Evolutionary conservation across 2,888 invertebrate genomes (phyloP).

Genomic region (Nomada ruficornis): DNA sequence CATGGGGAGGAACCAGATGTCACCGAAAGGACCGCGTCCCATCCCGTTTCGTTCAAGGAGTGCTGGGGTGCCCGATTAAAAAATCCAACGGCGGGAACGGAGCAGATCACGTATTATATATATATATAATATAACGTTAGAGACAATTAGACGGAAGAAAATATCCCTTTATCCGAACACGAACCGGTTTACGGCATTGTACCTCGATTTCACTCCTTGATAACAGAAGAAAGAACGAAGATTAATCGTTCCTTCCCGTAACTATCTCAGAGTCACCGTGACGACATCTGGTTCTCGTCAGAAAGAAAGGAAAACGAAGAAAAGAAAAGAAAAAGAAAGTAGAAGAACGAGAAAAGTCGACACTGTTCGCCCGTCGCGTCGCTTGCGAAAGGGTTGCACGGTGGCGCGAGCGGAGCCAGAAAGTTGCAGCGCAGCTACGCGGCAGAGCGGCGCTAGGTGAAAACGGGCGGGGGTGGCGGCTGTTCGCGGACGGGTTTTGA

Average conservation of each 20-base stretch:
- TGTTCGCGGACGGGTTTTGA: constrained; percentile 69
- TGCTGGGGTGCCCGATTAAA: constrained; percentile 46
- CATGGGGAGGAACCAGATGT: constrained; percentile 68
- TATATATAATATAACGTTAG: not conserved
- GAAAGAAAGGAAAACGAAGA: not conserved
- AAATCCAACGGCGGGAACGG: constrained; percentile 24
- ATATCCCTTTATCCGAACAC: constrained; percentile 35
- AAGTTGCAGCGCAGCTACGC: constrained; percentile 49
- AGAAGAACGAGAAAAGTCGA: not conserved
- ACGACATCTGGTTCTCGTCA: constrained; percentile 2
- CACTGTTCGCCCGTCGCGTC: not conserved
- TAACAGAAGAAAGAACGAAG: constrained; percentile 23
- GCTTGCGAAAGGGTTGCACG: not conserved
- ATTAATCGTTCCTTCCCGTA: constrained; percentile 39
- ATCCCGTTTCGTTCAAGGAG: constrained; percentile 54
- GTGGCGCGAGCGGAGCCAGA: constrained; percentile 34
- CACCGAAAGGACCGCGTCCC: constrained; percentile 63
- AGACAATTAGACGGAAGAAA: constrained; percentile 57
- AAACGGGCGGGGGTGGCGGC: constrained; percentile 36
- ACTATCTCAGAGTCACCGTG: constrained; percentile 1
- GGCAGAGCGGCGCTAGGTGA: constrained; percentile 18
- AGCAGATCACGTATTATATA: not conserved
- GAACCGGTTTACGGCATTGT: not conserved
- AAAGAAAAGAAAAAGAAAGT: too few species aligned
- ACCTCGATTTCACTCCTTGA: not conserved